These are phyloP conservation scores for Brachyptera putata DNA, from an alignment of 2,888 invertebrate species.

Conservation along the genomic window DNA sequence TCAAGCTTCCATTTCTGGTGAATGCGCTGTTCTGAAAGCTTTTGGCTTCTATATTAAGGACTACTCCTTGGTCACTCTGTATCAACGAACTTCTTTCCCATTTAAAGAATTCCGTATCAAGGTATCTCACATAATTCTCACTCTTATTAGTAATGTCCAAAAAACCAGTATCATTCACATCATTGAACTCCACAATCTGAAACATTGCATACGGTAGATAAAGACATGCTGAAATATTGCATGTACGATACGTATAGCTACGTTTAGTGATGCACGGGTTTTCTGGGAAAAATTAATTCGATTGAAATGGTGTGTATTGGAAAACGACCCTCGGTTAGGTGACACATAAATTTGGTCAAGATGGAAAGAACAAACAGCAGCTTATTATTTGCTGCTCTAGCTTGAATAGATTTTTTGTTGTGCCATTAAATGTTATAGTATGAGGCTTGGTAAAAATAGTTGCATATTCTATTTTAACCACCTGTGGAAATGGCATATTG, in stretches of 20 bases:
- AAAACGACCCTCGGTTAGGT: too few species aligned
- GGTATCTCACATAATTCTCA: constrained; percentile 41
- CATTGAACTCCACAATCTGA: constrained; percentile 59
- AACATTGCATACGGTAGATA: constrained; percentile 20
- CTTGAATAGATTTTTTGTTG: too few species aligned
- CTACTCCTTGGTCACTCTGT: constrained; percentile 44
- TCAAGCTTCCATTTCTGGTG: constrained; percentile 39
- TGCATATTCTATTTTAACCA: too few species aligned
- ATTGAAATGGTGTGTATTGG: neutral
- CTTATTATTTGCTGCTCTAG: neutral
- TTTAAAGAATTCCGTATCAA: constrained; percentile 42
- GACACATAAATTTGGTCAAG: too few species aligned
- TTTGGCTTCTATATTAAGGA: constrained; percentile 38
- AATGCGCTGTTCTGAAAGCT: constrained; percentile 37
- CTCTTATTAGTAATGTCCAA: constrained; percentile 39
- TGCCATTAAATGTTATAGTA: too few species aligned
- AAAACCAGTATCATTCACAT: constrained; percentile 50
- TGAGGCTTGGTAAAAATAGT: too few species aligned
- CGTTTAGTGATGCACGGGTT: too few species aligned
- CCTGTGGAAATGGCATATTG: too few species aligned
- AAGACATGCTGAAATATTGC: too few species aligned
- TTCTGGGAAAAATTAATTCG: too few species aligned
- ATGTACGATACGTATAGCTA: too few species aligned
- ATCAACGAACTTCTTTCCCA: constrained; percentile 44
- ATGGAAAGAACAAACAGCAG: neutral